Evolutionary conservation across 2,113 vertebrate species (phyloP).

Genomic region (Hipposideros armiger): DNA sequence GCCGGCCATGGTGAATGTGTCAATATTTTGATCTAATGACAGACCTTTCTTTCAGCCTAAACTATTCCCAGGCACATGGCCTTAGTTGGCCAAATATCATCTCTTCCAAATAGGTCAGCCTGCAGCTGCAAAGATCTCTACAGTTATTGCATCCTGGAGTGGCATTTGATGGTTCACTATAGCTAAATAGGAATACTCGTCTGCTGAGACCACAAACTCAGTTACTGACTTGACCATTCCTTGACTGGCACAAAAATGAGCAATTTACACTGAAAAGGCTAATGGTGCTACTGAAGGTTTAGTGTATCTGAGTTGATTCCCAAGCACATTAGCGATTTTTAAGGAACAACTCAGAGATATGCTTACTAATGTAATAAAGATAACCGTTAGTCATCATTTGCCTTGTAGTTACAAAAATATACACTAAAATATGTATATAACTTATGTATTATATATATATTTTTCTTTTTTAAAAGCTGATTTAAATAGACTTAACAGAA

Average conservation of each 20-base stretch:
- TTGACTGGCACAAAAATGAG: neutral
- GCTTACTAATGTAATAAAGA: neutral
- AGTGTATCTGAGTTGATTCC: neutral
- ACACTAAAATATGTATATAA: neutral
- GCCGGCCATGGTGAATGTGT: neutral
- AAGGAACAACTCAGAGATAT: neutral
- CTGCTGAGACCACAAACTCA: neutral
- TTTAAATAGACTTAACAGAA: conserved; percentile 9
- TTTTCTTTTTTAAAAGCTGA: no score
- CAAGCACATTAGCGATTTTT: neutral
- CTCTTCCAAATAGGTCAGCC: neutral
- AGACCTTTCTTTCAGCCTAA: neutral
- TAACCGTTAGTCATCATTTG: neutral
- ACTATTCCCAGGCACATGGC: neutral
- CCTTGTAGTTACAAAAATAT: neutral
- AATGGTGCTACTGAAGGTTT: neutral
- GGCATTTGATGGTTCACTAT: neutral
- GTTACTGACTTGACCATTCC: neutral
- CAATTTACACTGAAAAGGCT: neutral
- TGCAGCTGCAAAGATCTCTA: neutral
- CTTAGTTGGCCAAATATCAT: neutral
- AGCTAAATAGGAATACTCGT: neutral
- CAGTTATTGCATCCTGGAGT: neutral
- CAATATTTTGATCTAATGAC: neutral
- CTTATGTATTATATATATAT: neutral